phyloP scores from a whole-genome alignment of 2,888 invertebrate species.

The Polymixis lichenea region DNA sequence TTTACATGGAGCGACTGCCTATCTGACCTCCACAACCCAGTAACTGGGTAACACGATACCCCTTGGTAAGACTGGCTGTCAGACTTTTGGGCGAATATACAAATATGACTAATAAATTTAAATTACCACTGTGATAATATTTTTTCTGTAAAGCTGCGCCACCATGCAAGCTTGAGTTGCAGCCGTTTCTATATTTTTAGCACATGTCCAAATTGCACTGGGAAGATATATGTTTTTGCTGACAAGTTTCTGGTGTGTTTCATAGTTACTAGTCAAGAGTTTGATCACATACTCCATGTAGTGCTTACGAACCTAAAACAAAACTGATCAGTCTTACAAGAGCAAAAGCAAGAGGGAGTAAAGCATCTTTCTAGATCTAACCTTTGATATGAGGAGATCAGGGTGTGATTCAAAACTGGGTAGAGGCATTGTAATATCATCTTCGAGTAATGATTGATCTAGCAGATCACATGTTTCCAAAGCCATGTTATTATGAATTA shows the following conservation, averaged over 20 bases:
- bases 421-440: slow-evolving; percentile 80
- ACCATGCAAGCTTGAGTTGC: slow-evolving; percentile 87
- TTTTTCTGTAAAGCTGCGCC: slow-evolving; percentile 84
- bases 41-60: too few species aligned
- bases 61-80: too few species aligned
- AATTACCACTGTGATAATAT: slow-evolving; percentile 80
- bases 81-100: too few species aligned
- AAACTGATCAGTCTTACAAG: slow-evolving; percentile 4
- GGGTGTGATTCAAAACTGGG: slow-evolving; percentile 84
- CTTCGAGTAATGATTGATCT: slow-evolving; percentile 79
- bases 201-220: slow-evolving; percentile 88
- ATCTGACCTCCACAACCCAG: too few species aligned
- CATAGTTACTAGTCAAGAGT: slow-evolving; percentile 84
- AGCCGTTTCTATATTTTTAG: slow-evolving; percentile 83
- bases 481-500: slow-evolving; percentile 44
- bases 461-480: slow-evolving; percentile 67
- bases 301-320: slow-evolving; percentile 85
- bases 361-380: slow-evolving; percentile 48
- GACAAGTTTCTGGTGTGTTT: slow-evolving; percentile 81
- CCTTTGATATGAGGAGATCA: slow-evolving; percentile 86
- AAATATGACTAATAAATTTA: slow-evolving; percentile 60
- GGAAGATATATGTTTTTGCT: slow-evolving; percentile 86
- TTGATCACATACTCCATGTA: slow-evolving; percentile 87
- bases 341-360: not conserved
- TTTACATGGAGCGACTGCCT: too few species aligned